Conservation (phyloP, 2,113 vertebrate species). For the Fulica atra region DNA sequence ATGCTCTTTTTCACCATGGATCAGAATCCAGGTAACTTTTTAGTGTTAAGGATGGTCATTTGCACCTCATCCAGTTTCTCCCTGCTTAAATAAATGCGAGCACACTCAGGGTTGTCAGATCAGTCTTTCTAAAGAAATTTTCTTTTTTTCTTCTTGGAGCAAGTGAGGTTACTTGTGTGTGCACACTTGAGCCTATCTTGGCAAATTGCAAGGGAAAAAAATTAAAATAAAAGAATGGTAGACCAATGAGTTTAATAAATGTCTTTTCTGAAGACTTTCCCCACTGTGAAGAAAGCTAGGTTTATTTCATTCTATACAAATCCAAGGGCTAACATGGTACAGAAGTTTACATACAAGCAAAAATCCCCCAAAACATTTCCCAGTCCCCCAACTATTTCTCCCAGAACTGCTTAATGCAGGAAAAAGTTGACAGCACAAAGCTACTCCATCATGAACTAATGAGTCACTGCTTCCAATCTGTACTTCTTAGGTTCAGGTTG, state of each 20-base stretch:
- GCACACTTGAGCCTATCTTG: not conserved
- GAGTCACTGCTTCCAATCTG: constrained; percentile 25
- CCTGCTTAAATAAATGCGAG: not conserved
- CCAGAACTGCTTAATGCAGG: not conserved
- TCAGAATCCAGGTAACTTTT: not conserved
- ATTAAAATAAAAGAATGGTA: not conserved
- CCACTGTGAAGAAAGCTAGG: not conserved
- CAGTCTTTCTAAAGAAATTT: not conserved
- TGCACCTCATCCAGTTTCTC: not conserved
- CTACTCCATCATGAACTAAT: not conserved
- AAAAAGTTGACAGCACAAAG: not conserved
- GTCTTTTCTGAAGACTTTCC: not conserved
- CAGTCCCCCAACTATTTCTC: not conserved
- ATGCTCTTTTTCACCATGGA: not conserved
- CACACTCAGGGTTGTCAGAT: rapidly evolving
- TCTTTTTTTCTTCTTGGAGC: not conserved
- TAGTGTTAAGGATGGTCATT: not conserved
- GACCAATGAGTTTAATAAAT: not conserved
- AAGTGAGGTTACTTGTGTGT: not conserved
- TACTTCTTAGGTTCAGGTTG: not conserved
- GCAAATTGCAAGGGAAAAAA: not conserved
- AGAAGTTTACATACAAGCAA: not conserved
- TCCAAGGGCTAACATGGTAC: not conserved
- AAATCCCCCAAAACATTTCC: rapidly evolving
- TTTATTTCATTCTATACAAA: not conserved